phyloP scores from a whole-genome alignment of 2,797 vertebrate genomes.

The Sebastes iracundus region DNA sequence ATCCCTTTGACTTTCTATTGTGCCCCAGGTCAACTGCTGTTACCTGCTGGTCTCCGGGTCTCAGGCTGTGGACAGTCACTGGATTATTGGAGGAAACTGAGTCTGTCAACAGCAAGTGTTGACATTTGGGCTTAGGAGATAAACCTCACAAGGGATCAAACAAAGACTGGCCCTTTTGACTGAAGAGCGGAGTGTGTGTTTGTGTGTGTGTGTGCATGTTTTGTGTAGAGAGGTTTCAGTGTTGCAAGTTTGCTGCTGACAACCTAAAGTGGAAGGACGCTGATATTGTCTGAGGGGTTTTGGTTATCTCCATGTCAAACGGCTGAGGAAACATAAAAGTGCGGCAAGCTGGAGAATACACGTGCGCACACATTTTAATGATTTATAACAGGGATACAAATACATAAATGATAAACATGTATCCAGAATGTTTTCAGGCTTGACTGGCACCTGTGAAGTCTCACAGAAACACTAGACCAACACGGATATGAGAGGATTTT shows the following conservation, averaged over 20 bases:
- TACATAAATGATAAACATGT: not conserved
- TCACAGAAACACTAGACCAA: not conserved
- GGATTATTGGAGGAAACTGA: slow-evolving; percentile 64
- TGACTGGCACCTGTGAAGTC: not conserved
- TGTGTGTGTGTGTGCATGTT: slow-evolving; percentile 43
- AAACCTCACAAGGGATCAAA: slow-evolving; percentile 77
- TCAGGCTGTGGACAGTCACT: slow-evolving; percentile 45
- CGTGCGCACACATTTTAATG: slow-evolving; percentile 9
- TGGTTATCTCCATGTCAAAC: slow-evolving; percentile 57
- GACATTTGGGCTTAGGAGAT: slow-evolving; percentile 76
- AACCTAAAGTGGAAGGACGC: slow-evolving; percentile 80
- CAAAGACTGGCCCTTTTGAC: slow-evolving; percentile 77
- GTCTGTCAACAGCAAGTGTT: slow-evolving; percentile 74
- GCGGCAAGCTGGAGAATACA: slow-evolving; percentile 25
- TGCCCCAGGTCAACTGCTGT: slow-evolving; percentile 57
- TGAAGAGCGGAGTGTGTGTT: slow-evolving; percentile 67
- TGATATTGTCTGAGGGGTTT: slow-evolving; percentile 73
- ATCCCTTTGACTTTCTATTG: slow-evolving; percentile 59
- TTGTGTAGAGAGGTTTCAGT: slow-evolving; percentile 68
- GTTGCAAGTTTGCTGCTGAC: slow-evolving; percentile 71
- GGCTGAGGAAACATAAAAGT: slow-evolving; percentile 41
- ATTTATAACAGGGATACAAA: slow-evolving; percentile 7
- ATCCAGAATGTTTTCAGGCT: not conserved
- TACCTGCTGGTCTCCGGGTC: slow-evolving; percentile 44
- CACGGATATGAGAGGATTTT: not conserved